Base-by-base conservation (phyloP, 2,888 invertebrate species). In the Steinernema carpocapsae region DNA sequence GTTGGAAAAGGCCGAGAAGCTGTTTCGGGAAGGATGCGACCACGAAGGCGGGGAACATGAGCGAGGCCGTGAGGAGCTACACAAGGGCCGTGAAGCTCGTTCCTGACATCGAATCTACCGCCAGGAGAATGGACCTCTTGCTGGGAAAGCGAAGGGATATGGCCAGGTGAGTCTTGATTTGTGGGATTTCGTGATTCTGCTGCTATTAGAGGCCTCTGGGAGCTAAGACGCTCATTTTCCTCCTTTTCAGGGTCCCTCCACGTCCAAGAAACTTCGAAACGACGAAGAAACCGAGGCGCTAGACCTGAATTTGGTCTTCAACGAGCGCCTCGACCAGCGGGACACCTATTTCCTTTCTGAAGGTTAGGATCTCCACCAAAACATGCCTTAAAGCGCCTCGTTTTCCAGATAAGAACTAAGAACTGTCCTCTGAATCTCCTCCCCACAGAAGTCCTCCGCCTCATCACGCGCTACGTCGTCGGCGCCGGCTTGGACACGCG, bases 31-130 rank as follows among this genome's bases (percentile, higher is more conserved):
- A 17, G 56, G 56, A 22, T 56, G 56, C 56, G 56, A 56, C 26
- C 56, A 56, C 56, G 56, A 56, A 19, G 26, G 56, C 56, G 3
- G 56, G 56, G 10, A 56, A 56, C 56, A 56, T 56, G 56, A 26
- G 56, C 56, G 56, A 56, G 26, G 56, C 56, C 56, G 56, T 56
- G 24, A 22, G 26, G 56, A 26, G 22, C 56, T 56, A 56, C 56
- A 56, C 56, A 17, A 10, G 17, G 26, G 56, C 56, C 26, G 56
- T 56, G 56, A 56, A 56, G 56, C 56, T 56, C 56, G 56, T 56
- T 24, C 56, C 56, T 6, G 56, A 56, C 56, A 56, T 56, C 56
- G 56, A 56, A 26, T n/a, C n/a, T n/a, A n/a, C n/a, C n/a, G n/a
- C n/a, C n/a, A n/a, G n/a, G n/a, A n/a, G n/a, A n/a, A n/a, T n/a